Base-by-base conservation (phyloP, 2,888 invertebrate genomes). In the Ichneumoninae sp. region DNA sequence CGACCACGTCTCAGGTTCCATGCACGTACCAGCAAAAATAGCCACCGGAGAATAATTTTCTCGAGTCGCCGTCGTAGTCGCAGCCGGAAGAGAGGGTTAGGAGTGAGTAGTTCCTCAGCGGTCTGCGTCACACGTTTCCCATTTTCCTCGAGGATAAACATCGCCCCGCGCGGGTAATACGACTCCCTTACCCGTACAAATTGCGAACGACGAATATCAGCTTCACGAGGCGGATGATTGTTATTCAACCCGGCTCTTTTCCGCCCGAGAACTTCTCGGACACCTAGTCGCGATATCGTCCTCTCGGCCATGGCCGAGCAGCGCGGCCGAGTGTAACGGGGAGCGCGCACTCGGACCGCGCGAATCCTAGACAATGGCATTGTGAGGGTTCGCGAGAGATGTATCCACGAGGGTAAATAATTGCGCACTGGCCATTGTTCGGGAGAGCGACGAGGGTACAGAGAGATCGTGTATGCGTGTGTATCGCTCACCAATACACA, bases 331-430 rank as follows among this genome's bases (percentile, higher is more conserved):
- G 50, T 52, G 52, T 16, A 52, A 72, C 40, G n/a, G 19, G 13
- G 22, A 60, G 33, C 60, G 62, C 54, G 47, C 16, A 47, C 71
- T 50, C 19, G 75, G 76, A 66, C 62, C 33, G 62, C 40, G 52
- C 54, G 54, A 54, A 52, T 62, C 50, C 71, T 68, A 80, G 84
- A 87, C 87, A 87, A 88, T 88, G 83, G 83, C 78, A 84, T 84
- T 86, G 84, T 81, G 81, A 82, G 85, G 74, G 86, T 81, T 83
- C 78, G 70, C 60, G 69, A 57, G 74, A 71, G 83, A 81, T 77
- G 76, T 62, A 81, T 70, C 75, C 75, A 70, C 82, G 69, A 57
- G 82, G 84, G 85, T 87, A 88, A 89, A 88, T 89, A 88, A 89
- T 89, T 87, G 86, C 87, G 66, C 82, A 69, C 57, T 33, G 71